phyloP scores from a whole-genome alignment of 2,797 vertebrate genomes.

The Trachurus trachurus region DNA sequence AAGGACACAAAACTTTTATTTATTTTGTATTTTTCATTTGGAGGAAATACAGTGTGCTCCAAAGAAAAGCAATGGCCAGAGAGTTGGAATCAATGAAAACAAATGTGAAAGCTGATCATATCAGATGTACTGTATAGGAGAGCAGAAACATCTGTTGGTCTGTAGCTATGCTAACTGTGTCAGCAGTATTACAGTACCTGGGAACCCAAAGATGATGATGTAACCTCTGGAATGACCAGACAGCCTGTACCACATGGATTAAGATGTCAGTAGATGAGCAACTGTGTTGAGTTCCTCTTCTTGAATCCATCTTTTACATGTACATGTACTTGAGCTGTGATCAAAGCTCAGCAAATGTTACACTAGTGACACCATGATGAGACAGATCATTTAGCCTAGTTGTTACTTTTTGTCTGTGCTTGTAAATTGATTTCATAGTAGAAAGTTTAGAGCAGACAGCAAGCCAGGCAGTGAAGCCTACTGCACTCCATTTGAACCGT shows the following conservation, averaged over 20 bases:
- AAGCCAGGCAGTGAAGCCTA: neutral
- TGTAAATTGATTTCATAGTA: too few relatives aligned
- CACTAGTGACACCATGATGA: neutral
- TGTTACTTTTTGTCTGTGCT: too few relatives aligned
- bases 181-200: too few relatives aligned
- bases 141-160: neutral
- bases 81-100: neutral
- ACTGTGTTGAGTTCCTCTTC: neutral
- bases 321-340: neutral
- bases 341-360: neutral
- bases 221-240: neutral
- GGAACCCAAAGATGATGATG: neutral
- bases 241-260: neutral
- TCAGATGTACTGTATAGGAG: neutral
- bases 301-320: neutral
- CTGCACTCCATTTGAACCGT: neutral
- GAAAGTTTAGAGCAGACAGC: too few relatives aligned
- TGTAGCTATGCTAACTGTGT: neutral
- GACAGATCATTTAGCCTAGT: too few relatives aligned
- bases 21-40: neutral
- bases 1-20: constrained; percentile 2
- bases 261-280: neutral
- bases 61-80: neutral
- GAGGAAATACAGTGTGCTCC: neutral
- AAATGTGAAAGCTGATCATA: neutral